Percentiles rank a stretch among this genome's conserved stretches.
phyloP scores from a whole-genome alignment of 2,888 invertebrate species.

The Hybos culiciformis region DNA sequence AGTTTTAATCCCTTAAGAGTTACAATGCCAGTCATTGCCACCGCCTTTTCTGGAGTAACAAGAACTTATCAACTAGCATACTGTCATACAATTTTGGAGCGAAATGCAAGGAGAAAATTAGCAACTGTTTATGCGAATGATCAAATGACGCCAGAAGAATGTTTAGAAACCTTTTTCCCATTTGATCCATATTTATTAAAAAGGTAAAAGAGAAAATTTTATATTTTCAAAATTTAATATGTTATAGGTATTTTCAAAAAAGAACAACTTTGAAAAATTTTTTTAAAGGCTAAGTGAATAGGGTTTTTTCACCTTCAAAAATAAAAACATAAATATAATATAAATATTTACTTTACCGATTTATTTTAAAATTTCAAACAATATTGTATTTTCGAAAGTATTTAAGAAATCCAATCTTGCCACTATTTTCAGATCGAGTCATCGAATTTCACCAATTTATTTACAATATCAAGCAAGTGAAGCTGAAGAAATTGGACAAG shows the following conservation, averaged over 20 bases:
- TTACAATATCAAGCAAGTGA: conserved; percentile 37
- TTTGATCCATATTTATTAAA: conserved; percentile 77
- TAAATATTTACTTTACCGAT: too few relatives aligned
- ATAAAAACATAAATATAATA: too few relatives aligned
- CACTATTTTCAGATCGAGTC: conserved; percentile 30
- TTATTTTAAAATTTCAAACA: too few relatives aligned
- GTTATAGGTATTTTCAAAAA: too few relatives aligned
- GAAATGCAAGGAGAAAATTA: conserved; percentile 52
- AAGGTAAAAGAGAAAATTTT: conserved; percentile 17
- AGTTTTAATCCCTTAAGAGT: conserved; percentile 76
- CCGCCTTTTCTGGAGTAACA: conserved; percentile 69
- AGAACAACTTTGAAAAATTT: too few relatives aligned
- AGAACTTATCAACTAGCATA: conserved; percentile 79
- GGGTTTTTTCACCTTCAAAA: too few relatives aligned
- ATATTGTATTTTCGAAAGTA: too few relatives aligned
- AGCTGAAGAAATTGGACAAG: conserved; percentile 18
- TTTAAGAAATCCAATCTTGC: too few relatives aligned
- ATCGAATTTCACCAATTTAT: conserved; percentile 36
- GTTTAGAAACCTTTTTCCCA: conserved; percentile 64
- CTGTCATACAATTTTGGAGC: conserved; percentile 80
- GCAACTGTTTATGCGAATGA: conserved; percentile 44
- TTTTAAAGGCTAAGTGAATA: too few relatives aligned
- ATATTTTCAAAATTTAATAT: too few relatives aligned
- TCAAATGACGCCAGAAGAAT: conserved; percentile 36
- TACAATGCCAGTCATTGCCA: conserved; percentile 62